phyloP scores from a whole-genome alignment of 1,140 invertebrate species.

The Eciton burchellii region DNA sequence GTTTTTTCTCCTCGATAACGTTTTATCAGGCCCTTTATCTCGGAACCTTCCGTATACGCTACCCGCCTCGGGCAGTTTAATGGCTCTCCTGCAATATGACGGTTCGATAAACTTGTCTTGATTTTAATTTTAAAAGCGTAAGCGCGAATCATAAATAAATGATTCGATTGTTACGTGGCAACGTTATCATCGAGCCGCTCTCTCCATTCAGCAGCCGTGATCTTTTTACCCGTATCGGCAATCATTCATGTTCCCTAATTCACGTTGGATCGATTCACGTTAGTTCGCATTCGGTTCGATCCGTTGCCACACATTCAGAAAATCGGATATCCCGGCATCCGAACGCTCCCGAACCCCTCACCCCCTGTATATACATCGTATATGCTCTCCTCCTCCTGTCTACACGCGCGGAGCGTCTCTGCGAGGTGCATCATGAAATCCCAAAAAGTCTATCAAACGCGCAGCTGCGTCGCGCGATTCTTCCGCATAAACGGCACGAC shows the following conservation, averaged over 20 bases:
- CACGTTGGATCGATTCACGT: too few relatives aligned
- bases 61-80: too few relatives aligned
- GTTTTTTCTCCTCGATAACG: too few relatives aligned
- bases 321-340: background rate
- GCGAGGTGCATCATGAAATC: conserved; percentile 61
- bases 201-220: too few relatives aligned
- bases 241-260: too few relatives aligned
- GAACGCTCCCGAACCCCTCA: background rate
- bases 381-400: conserved; percentile 5
- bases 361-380: background rate
- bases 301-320: background rate
- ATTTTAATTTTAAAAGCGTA: background rate
- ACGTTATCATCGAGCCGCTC: too few relatives aligned
- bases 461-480: conserved; percentile 64
- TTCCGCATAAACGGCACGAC: background rate
- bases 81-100: too few relatives aligned
- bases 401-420: background rate
- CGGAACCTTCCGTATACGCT: too few relatives aligned
- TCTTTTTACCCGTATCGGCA: too few relatives aligned
- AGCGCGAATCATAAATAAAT: too few relatives aligned
- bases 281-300: background rate
- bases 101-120: background rate
- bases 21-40: too few relatives aligned
- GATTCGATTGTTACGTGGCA: too few relatives aligned
- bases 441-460: conserved; percentile 30